Evolutionary conservation across 2,113 vertebrate genomes (phyloP).

Genomic region (Misgurnus anguillicaudatus): DNA sequence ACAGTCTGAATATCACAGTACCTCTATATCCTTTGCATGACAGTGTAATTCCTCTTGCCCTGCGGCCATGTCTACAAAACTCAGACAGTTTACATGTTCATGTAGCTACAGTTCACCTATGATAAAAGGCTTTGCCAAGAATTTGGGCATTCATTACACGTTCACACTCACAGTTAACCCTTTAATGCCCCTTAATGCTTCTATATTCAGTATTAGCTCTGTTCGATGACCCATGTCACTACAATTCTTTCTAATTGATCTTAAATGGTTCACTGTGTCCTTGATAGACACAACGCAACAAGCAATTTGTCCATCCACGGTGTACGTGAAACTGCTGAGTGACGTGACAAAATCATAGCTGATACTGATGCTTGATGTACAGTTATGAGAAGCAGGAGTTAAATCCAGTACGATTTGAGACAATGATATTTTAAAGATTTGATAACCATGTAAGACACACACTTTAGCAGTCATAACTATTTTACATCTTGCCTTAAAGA

Average conservation of each 20-base stretch:
- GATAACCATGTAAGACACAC: no score
- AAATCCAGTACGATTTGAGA: no score
- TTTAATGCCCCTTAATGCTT: constrained; percentile 28
- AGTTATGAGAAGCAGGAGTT: no score
- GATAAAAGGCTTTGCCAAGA: constrained; percentile 69
- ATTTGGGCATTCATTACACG: constrained; percentile 50
- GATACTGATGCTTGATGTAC: no score
- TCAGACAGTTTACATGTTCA: constrained; percentile 92
- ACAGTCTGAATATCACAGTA: constrained; percentile 86
- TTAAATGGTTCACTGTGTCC: no score
- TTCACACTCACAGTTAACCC: constrained; percentile 47
- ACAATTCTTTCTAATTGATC: neutral
- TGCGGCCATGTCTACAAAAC: constrained; percentile 91
- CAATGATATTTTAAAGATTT: no score
- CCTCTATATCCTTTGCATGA: constrained; percentile 88
- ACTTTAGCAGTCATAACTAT: neutral
- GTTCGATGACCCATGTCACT: neutral
- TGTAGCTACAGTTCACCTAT: constrained; percentile 72
- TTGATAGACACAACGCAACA: no score
- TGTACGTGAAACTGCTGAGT: no score
- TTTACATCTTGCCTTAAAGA: neutral
- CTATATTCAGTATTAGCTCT: neutral
- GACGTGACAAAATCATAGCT: no score
- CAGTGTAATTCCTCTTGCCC: constrained; percentile 95
- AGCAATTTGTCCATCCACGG: no score